phyloP scores from a whole-genome alignment of 2,888 invertebrate species.

The Patella depressa region DNA sequence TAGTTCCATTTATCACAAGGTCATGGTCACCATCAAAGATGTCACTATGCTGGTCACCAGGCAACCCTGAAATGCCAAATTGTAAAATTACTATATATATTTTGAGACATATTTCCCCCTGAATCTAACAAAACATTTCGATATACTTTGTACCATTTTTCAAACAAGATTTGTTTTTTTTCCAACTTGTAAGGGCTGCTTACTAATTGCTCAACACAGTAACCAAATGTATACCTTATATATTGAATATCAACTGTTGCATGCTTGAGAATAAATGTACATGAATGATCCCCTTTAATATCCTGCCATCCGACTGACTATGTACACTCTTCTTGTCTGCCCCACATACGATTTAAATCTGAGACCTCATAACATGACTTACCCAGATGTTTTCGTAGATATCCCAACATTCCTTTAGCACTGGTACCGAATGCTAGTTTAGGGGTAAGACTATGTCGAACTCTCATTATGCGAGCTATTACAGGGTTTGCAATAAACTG shows the following conservation, averaged over 20 bases:
- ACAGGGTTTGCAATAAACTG: constrained; percentile 61
- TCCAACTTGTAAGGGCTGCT: too few relatives aligned
- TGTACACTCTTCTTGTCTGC: too few relatives aligned
- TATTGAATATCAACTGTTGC: too few relatives aligned
- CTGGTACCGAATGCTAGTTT: constrained; percentile 55
- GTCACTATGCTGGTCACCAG: constrained; percentile 33
- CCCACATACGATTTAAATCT: background rate
- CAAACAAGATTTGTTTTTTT: too few relatives aligned
- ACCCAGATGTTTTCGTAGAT: constrained; percentile 56
- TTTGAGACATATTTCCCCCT: too few relatives aligned
- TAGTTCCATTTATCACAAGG: constrained; percentile 55
- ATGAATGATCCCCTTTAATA: too few relatives aligned
- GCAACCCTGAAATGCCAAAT: constrained; percentile 31
- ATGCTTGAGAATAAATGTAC: too few relatives aligned
- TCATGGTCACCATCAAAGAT: constrained; percentile 54
- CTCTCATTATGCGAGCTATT: constrained; percentile 57
- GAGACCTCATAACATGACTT: constrained; percentile 5
- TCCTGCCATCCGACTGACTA: too few relatives aligned
- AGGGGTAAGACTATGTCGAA: constrained; percentile 61
- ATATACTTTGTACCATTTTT: too few relatives aligned
- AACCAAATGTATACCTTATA: too few relatives aligned
- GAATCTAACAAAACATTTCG: too few relatives aligned
- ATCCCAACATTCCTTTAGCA: constrained; percentile 54
- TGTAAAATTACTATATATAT: background rate
- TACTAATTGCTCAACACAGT: too few relatives aligned